A percentile compares a stretch with the other conserved stretches of the same genome.
These are phyloP conservation scores for Sanderia malayensis DNA, from an alignment of 30 jellyfish, hydroid and myxozoan species.

Conservation along the genomic window DNA sequence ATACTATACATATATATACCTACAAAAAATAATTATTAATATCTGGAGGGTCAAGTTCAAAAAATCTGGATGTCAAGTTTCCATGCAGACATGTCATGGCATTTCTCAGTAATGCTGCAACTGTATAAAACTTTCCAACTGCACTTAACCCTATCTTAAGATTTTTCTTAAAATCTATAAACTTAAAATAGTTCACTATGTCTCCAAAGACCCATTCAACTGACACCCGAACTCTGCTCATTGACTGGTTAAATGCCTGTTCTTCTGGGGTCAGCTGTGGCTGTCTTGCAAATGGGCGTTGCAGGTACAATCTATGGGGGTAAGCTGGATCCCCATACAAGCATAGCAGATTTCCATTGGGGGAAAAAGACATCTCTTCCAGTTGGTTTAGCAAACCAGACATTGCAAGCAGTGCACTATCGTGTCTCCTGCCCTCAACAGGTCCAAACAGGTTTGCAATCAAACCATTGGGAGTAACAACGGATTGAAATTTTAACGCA, in stretches of 20 bases:
- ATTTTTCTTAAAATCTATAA: not conserved
- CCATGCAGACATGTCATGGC: not conserved
- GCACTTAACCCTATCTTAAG: constrained; percentile 15
- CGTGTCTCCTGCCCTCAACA: not conserved
- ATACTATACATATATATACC: not conserved
- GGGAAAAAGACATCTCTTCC: constrained; percentile 31
- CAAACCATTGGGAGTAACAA: constrained; percentile 32
- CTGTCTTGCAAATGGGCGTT: constrained; percentile 25
- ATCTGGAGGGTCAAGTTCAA: not conserved
- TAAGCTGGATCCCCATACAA: constrained; percentile 54
- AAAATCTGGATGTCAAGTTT: not conserved
- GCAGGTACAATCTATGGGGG: constrained; percentile 41
- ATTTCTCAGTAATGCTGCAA: not conserved
- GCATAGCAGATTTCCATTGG: constrained; percentile 23
- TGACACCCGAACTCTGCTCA: constrained; percentile 44
- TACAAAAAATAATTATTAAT: not conserved
- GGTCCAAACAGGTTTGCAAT: constrained; percentile 40
- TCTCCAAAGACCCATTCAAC: constrained; percentile 55
- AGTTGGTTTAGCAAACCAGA: constrained; percentile 41
- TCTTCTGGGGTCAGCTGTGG: constrained; percentile 19
- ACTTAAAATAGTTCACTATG: constrained; percentile 32
- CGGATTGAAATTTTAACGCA: constrained; percentile 21
- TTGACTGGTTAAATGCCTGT: constrained; percentile 49
- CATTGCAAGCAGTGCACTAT: constrained; percentile 26
- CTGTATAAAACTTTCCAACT: not conserved